Evolutionary conservation across 1,140 invertebrate genomes (phyloP), one percentile per base, ranked within the genome.

Genomic region (Linepithema humile): DNA sequence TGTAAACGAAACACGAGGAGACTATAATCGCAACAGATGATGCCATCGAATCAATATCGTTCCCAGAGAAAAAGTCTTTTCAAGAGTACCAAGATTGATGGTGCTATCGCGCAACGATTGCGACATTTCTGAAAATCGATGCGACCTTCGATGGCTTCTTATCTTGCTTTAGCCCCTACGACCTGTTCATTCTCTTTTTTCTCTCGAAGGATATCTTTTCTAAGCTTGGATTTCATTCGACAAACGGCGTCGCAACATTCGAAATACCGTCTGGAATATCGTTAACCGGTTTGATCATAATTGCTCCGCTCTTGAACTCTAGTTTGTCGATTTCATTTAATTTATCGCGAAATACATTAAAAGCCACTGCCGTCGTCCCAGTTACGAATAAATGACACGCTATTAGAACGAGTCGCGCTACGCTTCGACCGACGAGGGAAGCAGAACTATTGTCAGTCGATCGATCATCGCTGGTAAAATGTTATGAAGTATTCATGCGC

Each of bases 91-190:
- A 53, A 35, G 43, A 75, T 75, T 62, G 40, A 77, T 65, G 74
- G 32, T 50, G 53, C 43, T 35, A 29, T 1, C 23, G n/a, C 32
- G 12, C 59, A 32, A 64, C 43, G 32, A 65, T 50, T 65, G 59
- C 59, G 38, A 65, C 20, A 15, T 77, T 77, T 20, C 43, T 59
- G 77, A 82, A 82, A 82, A 82, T 82, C 75, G 32, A 69, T 82
- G 50, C 38, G 65, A 82, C 65, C 77, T 72, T 72, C 77, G 50
- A 72, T 43, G 57, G 48, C 55, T 48, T 59, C 40, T 55, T 40
- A n/a, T 20, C 67, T 43, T 38, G 5, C 32, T 62, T 12, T 15
- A 17, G 20, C 50, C 45, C 32, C 50, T 65, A 50, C 29, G 7
- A n/a, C 3, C n/a, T 23, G 43, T 64, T 53, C 48, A 65, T n/a